Evolutionary conservation across 2,888 invertebrate species (phyloP), one percentile per base, ranked within the genome.

Genomic region (Phasia obesa): DNA sequence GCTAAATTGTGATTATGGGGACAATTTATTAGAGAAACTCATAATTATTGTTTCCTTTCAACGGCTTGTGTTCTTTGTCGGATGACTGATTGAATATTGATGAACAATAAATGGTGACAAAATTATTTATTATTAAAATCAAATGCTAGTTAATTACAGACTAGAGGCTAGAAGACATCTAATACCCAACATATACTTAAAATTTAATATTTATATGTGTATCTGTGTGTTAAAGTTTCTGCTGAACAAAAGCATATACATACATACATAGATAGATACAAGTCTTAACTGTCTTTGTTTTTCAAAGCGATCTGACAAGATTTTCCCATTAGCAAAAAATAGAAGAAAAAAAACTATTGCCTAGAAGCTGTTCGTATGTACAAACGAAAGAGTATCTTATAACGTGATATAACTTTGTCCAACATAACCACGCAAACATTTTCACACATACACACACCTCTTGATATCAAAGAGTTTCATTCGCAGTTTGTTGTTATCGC

Each of bases 271-370:
- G n/a, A n/a, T n/a, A n/a, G n/a, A n/a, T n/a, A n/a, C n/a, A n/a
- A 60, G 47, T 67, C 75, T 78, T 60, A 79, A 83, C 70, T 83
- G 75, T 71, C 70, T 75, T 75, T 70, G 59, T 53, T 65, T 75
- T 71, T 71, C 53, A 47, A 62, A 67, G 75, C 70, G 53, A 74
- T 74, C 78, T 65, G 75, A 83, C 83, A 83, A 83, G 83, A 79
- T 67, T 75, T 83, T 83, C 71, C 83, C 83, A 83, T 83, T 83
- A 83, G 71, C 53, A 77, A 77, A 77, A 69, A 44, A 67, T 23
- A 21, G 5, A 19, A 67, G n/a, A 55, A 49, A 49, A 51, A 70
- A 64, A 49, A 70, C 49, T 60, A 62, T 70, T 75, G 79, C 65
- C 71, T 60, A 62, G 75, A 71, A 83, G 79, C 73, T 65, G 65